These are phyloP conservation scores for Xiphophorus birchmanni DNA, from an alignment of 2,797 vertebrate species.

Conservation along the genomic window DNA sequence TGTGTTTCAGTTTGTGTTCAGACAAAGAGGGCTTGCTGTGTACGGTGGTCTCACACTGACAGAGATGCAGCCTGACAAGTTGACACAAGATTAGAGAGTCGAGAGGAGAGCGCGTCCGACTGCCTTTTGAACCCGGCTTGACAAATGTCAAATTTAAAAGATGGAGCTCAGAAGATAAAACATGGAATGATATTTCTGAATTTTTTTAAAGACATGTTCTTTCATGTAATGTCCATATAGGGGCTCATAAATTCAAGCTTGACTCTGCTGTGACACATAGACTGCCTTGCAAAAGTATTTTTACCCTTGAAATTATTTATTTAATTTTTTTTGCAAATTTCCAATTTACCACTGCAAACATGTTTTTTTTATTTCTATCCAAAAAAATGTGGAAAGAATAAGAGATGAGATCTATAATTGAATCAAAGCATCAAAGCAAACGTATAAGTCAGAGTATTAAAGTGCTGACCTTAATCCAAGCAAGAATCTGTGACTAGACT, in stretches of 20 bases:
- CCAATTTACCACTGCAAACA: neutral
- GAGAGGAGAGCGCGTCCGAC: conserved; percentile 53
- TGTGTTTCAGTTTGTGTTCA: conserved; percentile 41
- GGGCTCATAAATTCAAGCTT: conserved; percentile 1
- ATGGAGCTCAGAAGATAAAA: conserved; percentile 63
- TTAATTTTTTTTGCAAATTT: neutral
- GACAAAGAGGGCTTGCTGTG: conserved; percentile 45
- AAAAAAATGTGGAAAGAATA: neutral
- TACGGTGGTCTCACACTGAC: conserved; percentile 55
- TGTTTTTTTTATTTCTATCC: neutral
- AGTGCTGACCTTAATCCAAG: neutral
- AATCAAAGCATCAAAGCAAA: neutral
- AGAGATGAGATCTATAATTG: neutral
- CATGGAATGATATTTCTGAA: conserved; percentile 36
- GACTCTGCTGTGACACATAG: neutral
- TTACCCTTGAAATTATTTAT: neutral
- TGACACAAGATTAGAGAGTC: conserved; percentile 59
- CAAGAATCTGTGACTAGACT: neutral
- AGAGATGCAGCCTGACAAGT: conserved; percentile 59
- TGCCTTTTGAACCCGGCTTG: conserved; percentile 67
- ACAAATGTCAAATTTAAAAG: conserved; percentile 72
- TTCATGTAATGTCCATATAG: conserved; percentile 31
- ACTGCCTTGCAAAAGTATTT: neutral
- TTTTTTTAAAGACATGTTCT: conserved; percentile 50
- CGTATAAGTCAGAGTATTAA: neutral